Evolutionary conservation across 1,140 invertebrate genomes (phyloP).

Genomic region (Pogonognathellus flavescens): DNA sequence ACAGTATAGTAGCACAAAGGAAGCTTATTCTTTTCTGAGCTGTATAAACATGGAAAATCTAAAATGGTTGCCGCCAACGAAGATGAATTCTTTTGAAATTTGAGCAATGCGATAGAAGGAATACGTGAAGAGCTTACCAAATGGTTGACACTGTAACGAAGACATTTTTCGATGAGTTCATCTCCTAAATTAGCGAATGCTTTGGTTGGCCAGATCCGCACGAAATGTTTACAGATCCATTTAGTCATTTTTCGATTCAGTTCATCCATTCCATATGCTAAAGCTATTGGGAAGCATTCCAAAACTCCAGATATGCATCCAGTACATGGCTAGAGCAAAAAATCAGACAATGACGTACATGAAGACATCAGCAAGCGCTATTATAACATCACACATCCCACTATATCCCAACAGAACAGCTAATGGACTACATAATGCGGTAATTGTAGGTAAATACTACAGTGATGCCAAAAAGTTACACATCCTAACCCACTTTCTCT

Average conservation of each 20-base stretch:
- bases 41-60: no score
- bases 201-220: conserved; percentile 87
- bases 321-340: conserved; percentile 78
- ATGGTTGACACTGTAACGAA: conserved; percentile 83
- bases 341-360: background rate
- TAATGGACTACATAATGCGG: no score
- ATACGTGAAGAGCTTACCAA: conserved; percentile 71
- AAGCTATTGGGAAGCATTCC: conserved; percentile 85
- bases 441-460: no score
- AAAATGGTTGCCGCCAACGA: no score
- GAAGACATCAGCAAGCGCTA: no score
- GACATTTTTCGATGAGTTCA: conserved; percentile 85
- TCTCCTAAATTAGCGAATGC: conserved; percentile 84
- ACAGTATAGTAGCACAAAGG: no score
- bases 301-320: conserved; percentile 83
- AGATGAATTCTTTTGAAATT: no score
- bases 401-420: no score
- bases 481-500: no score
- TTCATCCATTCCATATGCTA: conserved; percentile 88
- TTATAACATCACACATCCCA: no score
- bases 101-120: background rate
- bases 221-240: conserved; percentile 75
- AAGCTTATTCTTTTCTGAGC: no score
- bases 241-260: conserved; percentile 86
- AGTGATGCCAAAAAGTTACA: no score